These are phyloP conservation scores for Halictus quadricinctus DNA, from an alignment of 2,888 invertebrate genomes.

Conservation along the genomic window DNA sequence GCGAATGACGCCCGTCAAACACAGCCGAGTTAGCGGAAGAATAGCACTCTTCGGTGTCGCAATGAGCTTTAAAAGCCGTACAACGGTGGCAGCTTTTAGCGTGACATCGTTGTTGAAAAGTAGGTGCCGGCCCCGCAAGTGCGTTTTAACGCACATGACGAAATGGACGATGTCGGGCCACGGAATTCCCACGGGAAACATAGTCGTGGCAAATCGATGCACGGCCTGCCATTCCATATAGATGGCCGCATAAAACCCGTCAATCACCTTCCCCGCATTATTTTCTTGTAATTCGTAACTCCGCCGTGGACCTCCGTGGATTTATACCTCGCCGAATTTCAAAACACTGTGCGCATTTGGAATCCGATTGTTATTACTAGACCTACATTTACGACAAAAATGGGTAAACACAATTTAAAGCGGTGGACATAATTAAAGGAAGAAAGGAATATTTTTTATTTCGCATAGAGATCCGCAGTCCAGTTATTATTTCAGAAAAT, in stretches of 20 bases:
- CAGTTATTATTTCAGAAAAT: too few species aligned
- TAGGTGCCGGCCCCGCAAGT: conserved; percentile 60
- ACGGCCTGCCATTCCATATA: neutral
- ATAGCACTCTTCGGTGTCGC: conserved; percentile 55
- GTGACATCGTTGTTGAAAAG: conserved; percentile 68
- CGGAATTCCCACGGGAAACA: conserved; percentile 53
- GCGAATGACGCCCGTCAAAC: conserved; percentile 28
- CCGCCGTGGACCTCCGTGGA: neutral
- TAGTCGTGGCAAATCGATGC: conserved; percentile 22
- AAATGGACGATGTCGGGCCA: conserved; percentile 60
- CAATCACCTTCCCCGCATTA: neutral
- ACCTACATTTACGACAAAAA: too few species aligned
- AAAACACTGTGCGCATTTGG: neutral
- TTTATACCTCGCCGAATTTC: neutral
- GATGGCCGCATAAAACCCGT: neutral
- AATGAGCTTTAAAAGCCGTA: conserved; percentile 69
- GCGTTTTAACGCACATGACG: conserved; percentile 63
- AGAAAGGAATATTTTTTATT: too few species aligned
- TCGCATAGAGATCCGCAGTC: too few species aligned
- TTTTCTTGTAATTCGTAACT: conserved; percentile 3
- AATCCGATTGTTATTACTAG: too few species aligned
- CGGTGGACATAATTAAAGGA: too few species aligned
- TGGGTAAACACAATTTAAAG: too few species aligned
- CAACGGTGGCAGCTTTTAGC: conserved; percentile 68
- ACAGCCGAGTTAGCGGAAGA: conserved; percentile 46